A percentile compares a stretch with the other conserved stretches of the same genome.
Evolutionary conservation across 1,140 invertebrate genomes (phyloP).

Genomic region (Achatina immaculata): DNA sequence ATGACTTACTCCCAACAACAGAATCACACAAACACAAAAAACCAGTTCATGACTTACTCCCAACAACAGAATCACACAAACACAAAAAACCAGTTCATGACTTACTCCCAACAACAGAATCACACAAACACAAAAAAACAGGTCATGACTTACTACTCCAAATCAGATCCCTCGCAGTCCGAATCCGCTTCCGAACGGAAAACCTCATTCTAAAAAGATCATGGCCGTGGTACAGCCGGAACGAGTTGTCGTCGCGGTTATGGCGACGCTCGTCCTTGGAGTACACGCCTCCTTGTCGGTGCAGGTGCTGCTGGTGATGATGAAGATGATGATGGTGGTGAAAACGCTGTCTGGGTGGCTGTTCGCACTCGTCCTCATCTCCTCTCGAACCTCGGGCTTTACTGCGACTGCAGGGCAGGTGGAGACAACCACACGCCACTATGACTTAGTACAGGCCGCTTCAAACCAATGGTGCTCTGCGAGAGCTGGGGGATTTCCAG

Average conservation of each 20-base stretch:
- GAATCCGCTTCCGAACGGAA: conserved; percentile 16
- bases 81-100: too few relatives aligned
- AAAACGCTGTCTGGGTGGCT: not conserved
- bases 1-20: too few relatives aligned
- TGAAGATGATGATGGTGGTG: conserved; percentile 5
- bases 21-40: too few relatives aligned
- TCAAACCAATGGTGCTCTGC: too few relatives aligned
- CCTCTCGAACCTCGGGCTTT: not conserved
- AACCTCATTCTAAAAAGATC: not conserved
- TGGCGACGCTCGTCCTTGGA: conserved; percentile 13
- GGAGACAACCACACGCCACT: conserved; percentile 27
- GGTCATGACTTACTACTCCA: conserved; percentile 13
- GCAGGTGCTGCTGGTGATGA: conserved; percentile 23
- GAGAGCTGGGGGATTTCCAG: too few relatives aligned
- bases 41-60: too few relatives aligned
- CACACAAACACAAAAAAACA: too few relatives aligned
- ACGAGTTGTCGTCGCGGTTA: not conserved
- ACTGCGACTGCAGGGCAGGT: conserved; percentile 19
- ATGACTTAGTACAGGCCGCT: too few relatives aligned
- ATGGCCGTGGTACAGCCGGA: not conserved
- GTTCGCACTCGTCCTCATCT: not conserved
- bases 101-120: too few relatives aligned
- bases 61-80: too few relatives aligned
- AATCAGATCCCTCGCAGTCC: conserved; percentile 13
- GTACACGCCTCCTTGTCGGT: conserved; percentile 28